Evolutionary conservation across 2,113 vertebrate genomes (phyloP).

Genomic region (Lagopus leucura): DNA sequence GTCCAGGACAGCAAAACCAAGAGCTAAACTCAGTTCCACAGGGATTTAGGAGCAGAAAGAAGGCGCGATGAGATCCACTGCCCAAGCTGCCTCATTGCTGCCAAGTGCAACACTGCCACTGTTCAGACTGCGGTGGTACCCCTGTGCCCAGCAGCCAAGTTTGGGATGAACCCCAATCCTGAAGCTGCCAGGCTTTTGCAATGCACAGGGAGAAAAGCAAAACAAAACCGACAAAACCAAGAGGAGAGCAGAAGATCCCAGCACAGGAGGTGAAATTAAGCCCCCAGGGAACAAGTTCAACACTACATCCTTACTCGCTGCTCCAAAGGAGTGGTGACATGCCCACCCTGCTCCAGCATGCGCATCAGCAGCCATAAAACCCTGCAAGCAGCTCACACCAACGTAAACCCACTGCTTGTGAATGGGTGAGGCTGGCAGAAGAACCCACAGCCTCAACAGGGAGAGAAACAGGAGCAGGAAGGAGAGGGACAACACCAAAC

Average conservation of each 20-base stretch:
- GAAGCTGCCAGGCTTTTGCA: neutral
- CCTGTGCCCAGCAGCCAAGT: rapidly evolving
- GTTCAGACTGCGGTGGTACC: too few species aligned
- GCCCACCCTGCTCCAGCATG: neutral
- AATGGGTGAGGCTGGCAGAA: neutral
- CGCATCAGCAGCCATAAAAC: neutral
- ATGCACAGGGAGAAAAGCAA: too few species aligned
- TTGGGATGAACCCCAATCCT: rapidly evolving
- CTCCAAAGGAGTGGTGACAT: neutral
- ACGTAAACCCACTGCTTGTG: rapidly evolving
- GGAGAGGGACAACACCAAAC: rapidly evolving
- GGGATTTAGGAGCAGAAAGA: neutral
- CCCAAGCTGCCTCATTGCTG: neutral
- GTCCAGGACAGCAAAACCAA: rapidly evolving
- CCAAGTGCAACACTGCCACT: rapidly evolving
- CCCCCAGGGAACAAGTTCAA: neutral
- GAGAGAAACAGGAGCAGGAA: neutral
- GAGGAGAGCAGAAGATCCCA: rapidly evolving
- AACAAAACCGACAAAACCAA: rapidly evolving
- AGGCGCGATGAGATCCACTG: neutral
- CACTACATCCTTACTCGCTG: neutral
- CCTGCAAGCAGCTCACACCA: neutral
- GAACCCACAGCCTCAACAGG: neutral
- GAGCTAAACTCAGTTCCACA: neutral
- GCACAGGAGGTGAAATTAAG: neutral